Percentiles rank a stretch among this genome's conserved stretches.
phyloP scores from a whole-genome alignment of 2,113 vertebrate genomes.

The Daubentonia madagascariensis region DNA sequence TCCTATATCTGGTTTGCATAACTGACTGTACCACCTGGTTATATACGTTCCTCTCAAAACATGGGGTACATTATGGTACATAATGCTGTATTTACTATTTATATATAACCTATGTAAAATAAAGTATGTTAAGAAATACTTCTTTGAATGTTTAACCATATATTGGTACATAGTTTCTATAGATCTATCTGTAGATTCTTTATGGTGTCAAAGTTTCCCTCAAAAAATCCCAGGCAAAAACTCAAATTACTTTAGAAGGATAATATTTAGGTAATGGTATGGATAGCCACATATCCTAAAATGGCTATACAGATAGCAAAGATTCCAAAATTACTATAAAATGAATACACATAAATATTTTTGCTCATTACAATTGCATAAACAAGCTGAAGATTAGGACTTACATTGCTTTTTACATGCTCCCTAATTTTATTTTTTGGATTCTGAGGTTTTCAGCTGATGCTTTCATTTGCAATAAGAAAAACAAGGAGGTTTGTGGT shows the following conservation, averaged over 20 bases:
- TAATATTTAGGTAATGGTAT: background rate
- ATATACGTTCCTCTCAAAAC: background rate
- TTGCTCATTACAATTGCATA: background rate
- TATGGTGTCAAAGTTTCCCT: background rate
- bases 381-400: background rate
- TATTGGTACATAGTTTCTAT: background rate
- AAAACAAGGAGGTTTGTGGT: background rate
- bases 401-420: background rate
- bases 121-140: background rate
- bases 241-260: background rate
- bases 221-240: background rate
- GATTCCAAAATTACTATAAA: background rate
- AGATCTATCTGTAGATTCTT: background rate
- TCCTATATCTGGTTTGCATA: background rate
- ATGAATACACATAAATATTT: background rate
- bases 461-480: background rate
- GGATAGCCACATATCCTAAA: background rate
- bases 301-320: background rate
- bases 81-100: background rate
- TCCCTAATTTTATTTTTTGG: background rate
- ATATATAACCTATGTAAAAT: background rate
- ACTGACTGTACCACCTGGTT: conserved; percentile 36
- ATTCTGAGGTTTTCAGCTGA: background rate
- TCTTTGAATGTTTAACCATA: background rate
- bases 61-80: fast-evolving